Evolutionary conservation across 2,113 vertebrate species (phyloP).

Genomic region (Pomatorhinus ruficollis): DNA sequence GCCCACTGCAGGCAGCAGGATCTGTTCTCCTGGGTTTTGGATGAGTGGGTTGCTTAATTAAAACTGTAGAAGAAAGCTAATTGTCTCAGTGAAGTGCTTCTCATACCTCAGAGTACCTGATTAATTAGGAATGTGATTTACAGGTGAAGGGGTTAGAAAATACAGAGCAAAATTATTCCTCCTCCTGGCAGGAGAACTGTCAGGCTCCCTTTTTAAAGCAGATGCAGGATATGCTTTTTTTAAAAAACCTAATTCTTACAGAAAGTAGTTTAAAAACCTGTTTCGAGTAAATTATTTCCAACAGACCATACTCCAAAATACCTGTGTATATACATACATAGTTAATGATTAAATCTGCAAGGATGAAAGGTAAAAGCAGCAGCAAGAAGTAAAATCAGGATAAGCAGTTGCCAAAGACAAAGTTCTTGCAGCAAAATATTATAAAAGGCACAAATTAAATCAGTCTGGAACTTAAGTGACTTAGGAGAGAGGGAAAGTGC

Average conservation of each 20-base stretch:
- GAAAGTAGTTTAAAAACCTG: background rate
- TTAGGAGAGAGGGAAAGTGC: background rate
- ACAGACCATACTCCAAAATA: background rate
- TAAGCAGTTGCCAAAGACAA: background rate
- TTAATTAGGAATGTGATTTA: slow-evolving; percentile 11
- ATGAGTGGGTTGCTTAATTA: slow-evolving; percentile 34
- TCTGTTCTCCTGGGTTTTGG: background rate
- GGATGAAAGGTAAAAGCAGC: background rate
- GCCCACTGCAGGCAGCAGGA: background rate
- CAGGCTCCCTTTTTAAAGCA: background rate
- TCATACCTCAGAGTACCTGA: background rate
- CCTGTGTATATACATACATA: background rate
- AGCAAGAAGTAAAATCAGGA: background rate
- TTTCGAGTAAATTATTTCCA: background rate
- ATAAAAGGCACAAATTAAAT: background rate
- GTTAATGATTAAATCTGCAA: background rate
- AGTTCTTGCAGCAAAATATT: background rate
- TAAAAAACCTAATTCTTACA: background rate
- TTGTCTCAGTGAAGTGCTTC: background rate
- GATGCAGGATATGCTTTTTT: background rate
- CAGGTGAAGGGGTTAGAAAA: slow-evolving; percentile 16
- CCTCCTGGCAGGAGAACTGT: background rate
- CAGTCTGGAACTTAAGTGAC: background rate
- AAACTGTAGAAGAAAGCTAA: background rate
- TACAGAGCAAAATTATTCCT: background rate